These are phyloP conservation scores for Corvus cornix DNA, from an alignment of 2,113 vertebrate species.

Conservation along the genomic window DNA sequence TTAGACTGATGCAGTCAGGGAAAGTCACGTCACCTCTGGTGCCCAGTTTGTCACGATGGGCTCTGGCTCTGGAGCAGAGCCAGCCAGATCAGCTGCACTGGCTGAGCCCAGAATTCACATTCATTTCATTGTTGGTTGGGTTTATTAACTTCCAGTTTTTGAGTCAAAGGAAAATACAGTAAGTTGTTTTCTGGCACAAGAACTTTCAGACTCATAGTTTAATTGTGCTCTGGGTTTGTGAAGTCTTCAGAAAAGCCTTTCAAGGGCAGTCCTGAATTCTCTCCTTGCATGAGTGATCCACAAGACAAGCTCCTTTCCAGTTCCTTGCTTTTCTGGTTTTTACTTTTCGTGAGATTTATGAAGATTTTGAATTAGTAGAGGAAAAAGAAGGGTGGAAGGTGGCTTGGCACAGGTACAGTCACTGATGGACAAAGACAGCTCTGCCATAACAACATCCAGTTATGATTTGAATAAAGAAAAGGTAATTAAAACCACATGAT, in stretches of 20 bases:
- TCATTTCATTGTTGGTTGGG: not conserved
- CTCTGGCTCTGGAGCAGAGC: not conserved
- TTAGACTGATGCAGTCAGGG: rapidly evolving
- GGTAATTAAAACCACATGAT: not conserved
- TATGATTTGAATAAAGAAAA: not conserved
- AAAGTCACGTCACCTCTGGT: rapidly evolving
- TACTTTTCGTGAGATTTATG: not conserved
- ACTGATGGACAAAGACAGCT: not conserved
- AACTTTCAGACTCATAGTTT: not conserved
- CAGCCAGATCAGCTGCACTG: not conserved
- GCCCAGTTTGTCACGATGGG: rapidly evolving
- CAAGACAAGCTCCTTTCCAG: not conserved
- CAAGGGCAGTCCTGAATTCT: not conserved
- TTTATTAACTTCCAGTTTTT: not conserved
- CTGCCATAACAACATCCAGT: not conserved
- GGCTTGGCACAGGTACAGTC: not conserved
- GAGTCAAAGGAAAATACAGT: not conserved
- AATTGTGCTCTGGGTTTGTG: not conserved
- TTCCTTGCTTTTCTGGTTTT: not conserved
- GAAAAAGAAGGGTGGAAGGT: not conserved
- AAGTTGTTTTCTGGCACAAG: not conserved
- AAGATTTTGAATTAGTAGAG: not conserved
- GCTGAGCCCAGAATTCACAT: not conserved
- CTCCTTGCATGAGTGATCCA: not conserved
- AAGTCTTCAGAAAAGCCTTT: not conserved